A percentile compares a stretch with the other conserved stretches of the same genome.
These are phyloP conservation scores for Lepeophtheirus nordmannii DNA, from an alignment of 2,888 invertebrate species.

Conservation along the genomic window DNA sequence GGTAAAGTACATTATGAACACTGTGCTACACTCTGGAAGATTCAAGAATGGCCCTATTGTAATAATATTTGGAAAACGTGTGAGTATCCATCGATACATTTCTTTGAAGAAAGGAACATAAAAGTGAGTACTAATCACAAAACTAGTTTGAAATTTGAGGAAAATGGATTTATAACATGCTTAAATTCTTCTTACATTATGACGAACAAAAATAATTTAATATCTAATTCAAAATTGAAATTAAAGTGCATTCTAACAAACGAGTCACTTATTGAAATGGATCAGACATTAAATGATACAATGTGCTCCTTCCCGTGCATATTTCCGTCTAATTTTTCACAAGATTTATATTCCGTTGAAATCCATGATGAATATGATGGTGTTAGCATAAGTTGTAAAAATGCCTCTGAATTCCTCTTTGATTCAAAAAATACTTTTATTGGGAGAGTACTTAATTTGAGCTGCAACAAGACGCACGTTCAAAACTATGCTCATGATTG, in stretches of 20 bases:
- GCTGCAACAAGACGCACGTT: neutral
- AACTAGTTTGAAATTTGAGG: neutral
- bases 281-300: too few relatives aligned
- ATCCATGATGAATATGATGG: neutral
- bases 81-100: neutral
- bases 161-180: neutral
- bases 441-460: neutral
- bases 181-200: neutral
- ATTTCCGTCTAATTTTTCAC: too few relatives aligned
- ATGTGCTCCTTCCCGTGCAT: too few relatives aligned
- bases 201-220: neutral
- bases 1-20: neutral
- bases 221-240: too few relatives aligned
- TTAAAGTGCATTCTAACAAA: too few relatives aligned
- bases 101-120: neutral
- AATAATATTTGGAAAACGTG: neutral
- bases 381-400: neutral
- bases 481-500: neutral
- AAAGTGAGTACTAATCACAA: neutral
- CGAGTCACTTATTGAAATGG: too few relatives aligned
- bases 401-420: neutral
- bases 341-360: too few relatives aligned
- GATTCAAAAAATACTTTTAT: neutral
- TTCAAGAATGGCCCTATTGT: neutral
- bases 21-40: neutral